These are phyloP conservation scores for Macrobrachium rosenbergii DNA, from an alignment of 1,140 invertebrate species.

Conservation along the genomic window DNA sequence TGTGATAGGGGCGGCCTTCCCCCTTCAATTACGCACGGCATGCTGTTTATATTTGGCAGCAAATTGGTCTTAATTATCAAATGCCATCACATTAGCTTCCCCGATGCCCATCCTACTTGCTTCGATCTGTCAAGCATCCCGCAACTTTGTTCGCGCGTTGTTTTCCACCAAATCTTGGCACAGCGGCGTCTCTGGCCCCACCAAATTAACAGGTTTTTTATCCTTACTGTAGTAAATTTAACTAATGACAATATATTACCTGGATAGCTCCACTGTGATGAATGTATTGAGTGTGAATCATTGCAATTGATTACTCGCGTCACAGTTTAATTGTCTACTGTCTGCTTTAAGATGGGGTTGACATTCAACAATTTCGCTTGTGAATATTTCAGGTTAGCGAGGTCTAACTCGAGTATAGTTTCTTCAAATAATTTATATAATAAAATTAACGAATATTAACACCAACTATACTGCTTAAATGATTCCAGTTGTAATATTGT, in stretches of 20 bases:
- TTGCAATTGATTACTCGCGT: conserved; percentile 14
- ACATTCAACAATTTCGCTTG: too few relatives aligned
- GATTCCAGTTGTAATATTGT: too few relatives aligned
- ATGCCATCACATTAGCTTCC: not conserved
- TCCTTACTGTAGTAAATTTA: not conserved
- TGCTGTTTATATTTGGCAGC: not conserved
- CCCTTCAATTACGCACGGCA: not conserved
- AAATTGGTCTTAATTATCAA: too few relatives aligned
- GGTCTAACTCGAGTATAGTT: too few relatives aligned
- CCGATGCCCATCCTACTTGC: not conserved
- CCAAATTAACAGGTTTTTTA: not conserved
- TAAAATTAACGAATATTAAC: too few relatives aligned
- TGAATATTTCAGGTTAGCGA: too few relatives aligned
- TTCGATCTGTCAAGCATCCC: not conserved
- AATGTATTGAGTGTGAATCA: not conserved
- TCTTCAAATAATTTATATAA: too few relatives aligned
- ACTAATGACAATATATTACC: not conserved
- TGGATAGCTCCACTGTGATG: not conserved
- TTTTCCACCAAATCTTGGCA: not conserved
- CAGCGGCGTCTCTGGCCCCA: not conserved
- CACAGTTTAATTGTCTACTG: not conserved
- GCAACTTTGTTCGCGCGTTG: not conserved
- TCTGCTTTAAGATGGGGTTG: too few relatives aligned
- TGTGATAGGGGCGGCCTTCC: too few relatives aligned
- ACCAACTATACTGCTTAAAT: too few relatives aligned